A percentile compares a stretch with the other conserved stretches of the same genome.
phyloP scores from a whole-genome alignment of 2,797 vertebrate species.

The Pseudochirops corinnae region DNA sequence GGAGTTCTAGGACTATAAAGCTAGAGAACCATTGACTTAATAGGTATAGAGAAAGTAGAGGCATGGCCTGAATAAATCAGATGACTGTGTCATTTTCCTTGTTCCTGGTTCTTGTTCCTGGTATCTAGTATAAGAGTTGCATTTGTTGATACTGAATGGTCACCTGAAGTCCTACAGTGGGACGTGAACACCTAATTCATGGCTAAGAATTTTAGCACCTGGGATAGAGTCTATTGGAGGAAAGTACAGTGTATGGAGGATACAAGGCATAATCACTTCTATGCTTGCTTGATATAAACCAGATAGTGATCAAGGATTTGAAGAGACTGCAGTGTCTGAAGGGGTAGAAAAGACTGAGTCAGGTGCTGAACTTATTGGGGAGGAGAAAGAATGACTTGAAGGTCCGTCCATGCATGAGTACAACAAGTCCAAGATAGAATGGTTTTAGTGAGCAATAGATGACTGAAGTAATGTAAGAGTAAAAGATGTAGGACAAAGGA shows the following conservation, averaged over 20 bases:
- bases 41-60: not conserved
- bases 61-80: not conserved
- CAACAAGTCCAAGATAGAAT: not conserved
- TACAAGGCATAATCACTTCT: not conserved
- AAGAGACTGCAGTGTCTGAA: not conserved
- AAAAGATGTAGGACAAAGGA: not conserved
- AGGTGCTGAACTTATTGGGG: not conserved
- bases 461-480: not conserved
- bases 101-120: not conserved
- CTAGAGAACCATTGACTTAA: not conserved
- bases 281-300: not conserved
- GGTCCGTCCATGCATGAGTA: not conserved
- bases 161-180: not conserved
- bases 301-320: not conserved
- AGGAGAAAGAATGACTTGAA: not conserved
- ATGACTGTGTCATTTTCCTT: not conserved
- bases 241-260: not conserved
- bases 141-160: not conserved
- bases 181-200: not conserved
- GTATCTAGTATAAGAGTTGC: not conserved
- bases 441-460: not conserved
- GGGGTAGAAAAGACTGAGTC: not conserved
- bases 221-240: not conserved
- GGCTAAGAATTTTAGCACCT: not conserved
- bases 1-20: not conserved